These are phyloP conservation scores for Phalanger gymnotis DNA, from an alignment of 2,797 vertebrate species.

Conservation along the genomic window DNA sequence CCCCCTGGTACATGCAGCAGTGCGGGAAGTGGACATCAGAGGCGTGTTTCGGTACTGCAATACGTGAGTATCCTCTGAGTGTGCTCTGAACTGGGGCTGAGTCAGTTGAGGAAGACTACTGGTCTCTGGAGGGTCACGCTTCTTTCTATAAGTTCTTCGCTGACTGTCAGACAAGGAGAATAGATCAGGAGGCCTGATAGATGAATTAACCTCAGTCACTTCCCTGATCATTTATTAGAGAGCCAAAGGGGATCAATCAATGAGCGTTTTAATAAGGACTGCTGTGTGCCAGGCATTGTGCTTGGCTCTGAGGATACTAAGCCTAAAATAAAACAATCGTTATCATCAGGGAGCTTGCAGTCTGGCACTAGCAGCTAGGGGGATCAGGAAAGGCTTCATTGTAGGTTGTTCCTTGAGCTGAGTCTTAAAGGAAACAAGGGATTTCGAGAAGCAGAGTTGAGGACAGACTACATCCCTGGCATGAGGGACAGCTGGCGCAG, in stretches of 20 bases:
- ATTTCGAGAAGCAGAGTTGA: background rate
- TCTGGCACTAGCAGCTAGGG: background rate
- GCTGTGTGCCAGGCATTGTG: background rate
- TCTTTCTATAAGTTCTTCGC: slow-evolving; percentile 29
- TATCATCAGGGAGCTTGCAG: background rate
- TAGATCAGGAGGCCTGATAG: background rate
- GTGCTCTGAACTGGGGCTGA: background rate
- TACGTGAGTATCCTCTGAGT: slow-evolving; percentile 88
- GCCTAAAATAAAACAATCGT: background rate
- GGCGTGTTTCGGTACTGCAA: slow-evolving; percentile 98
- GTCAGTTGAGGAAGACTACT: background rate
- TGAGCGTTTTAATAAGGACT: background rate
- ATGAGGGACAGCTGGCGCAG: too few relatives aligned
- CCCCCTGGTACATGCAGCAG: slow-evolving; percentile 90
- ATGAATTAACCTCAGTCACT: background rate
- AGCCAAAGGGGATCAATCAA: background rate
- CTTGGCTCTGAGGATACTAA: background rate
- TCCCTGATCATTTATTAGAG: background rate
- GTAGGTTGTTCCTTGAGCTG: background rate
- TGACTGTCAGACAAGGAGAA: background rate
- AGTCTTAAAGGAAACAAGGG: background rate
- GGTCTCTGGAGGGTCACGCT: slow-evolving; percentile 15
- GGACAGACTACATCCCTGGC: background rate
- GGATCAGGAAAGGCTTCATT: background rate
- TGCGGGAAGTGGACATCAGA: slow-evolving; percentile 95